These are phyloP conservation scores for Heloderma charlesbogerti DNA, from an alignment of 2,113 vertebrate genomes.

Conservation along the genomic window DNA sequence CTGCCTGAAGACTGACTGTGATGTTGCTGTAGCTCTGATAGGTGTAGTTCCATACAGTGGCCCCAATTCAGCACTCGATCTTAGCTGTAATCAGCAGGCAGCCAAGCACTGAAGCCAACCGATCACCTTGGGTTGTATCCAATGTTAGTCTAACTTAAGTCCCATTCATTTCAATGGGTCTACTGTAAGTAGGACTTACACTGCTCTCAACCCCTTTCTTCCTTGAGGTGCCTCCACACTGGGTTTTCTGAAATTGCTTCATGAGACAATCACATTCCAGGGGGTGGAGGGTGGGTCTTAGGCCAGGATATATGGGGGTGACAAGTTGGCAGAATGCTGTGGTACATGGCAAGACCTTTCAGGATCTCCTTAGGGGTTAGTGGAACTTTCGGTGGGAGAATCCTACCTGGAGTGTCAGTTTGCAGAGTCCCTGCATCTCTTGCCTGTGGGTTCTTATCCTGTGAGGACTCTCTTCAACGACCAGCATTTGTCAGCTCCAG, in stretches of 20 bases:
- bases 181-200: no score
- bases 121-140: neutral
- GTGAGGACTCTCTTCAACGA: neutral
- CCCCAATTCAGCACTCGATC: neutral
- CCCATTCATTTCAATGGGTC: no score
- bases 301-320: neutral
- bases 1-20: neutral
- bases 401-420: neutral
- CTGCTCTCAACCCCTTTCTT: neutral
- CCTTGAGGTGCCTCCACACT: neutral
- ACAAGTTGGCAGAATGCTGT: neutral
- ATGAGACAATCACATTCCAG: neutral
- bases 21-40: no score
- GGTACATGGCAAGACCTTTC: neutral
- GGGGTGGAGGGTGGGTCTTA: no score
- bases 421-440: neutral
- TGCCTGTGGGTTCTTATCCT: neutral
- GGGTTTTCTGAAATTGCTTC: neutral
- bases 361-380: neutral
- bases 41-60: neutral
- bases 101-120: neutral
- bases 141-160: no score
- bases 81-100: neutral
- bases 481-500: neutral
- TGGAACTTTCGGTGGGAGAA: neutral